phyloP scores from a whole-genome alignment of 2,888 invertebrate species.

The Helobdella robusta region DNA sequence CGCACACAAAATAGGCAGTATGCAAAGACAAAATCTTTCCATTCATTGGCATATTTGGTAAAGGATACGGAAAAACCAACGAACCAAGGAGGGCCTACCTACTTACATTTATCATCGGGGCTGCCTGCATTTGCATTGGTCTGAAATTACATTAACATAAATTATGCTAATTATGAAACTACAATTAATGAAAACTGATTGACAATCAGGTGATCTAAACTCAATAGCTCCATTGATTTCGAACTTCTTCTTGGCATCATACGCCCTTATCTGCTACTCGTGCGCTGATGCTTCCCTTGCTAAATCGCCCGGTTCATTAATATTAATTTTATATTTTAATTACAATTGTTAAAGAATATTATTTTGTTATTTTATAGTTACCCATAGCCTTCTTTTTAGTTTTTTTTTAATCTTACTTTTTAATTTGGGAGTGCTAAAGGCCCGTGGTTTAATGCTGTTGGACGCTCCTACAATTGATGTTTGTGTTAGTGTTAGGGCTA shows the following conservation, averaged over 20 bases:
- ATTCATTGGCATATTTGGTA: slow-evolving; percentile 75
- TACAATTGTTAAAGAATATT: too few relatives aligned
- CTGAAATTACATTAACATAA: background rate
- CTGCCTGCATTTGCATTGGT: slow-evolving; percentile 75
- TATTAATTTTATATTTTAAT: too few relatives aligned
- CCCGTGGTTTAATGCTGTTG: too few relatives aligned
- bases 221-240: slow-evolving; percentile 49
- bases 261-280: slow-evolving; percentile 49
- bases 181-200: background rate
- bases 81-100: slow-evolving; percentile 76
- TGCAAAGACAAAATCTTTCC: slow-evolving; percentile 86
- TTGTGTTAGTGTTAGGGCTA: too few relatives aligned
- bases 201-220: slow-evolving; percentile 45
- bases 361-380: too few relatives aligned
- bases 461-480: too few relatives aligned
- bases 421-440: too few relatives aligned
- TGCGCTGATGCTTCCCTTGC: slow-evolving; percentile 49
- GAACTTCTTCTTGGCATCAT: slow-evolving; percentile 50
- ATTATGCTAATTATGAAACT: background rate
- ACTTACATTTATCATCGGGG: slow-evolving; percentile 78
- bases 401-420: too few relatives aligned
- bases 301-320: slow-evolving; percentile 43
- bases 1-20: too few relatives aligned
- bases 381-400: too few relatives aligned
- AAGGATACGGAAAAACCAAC: slow-evolving; percentile 53